Evolutionary conservation across 2,888 invertebrate genomes (phyloP).

Genomic region (Prenolepis imparis): DNA sequence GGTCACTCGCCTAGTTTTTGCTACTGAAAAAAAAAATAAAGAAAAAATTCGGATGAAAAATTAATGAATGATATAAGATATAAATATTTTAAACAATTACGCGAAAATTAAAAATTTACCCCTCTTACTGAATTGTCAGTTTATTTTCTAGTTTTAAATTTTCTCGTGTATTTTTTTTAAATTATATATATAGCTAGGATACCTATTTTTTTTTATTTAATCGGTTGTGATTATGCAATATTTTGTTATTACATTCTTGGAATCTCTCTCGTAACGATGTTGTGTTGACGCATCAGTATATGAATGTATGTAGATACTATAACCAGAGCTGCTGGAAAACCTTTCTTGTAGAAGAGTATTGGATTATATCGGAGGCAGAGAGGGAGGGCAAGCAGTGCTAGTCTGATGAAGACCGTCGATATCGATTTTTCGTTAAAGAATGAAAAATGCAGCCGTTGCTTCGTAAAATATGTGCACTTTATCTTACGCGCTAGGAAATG

Average conservation of each 20-base stretch:
- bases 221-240: background rate
- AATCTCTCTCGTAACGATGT: background rate
- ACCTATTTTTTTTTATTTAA: background rate
- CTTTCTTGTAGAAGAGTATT: slow-evolving; percentile 23
- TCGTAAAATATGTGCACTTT: slow-evolving; percentile 51
- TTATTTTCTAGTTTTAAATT: background rate
- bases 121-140: background rate
- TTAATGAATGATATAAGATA: background rate
- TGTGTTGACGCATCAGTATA: background rate
- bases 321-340: slow-evolving; percentile 28
- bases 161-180: background rate
- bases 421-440: slow-evolving; percentile 50
- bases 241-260: background rate
- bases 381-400: background rate
- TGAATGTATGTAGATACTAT: slow-evolving; percentile 16
- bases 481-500: slow-evolving; percentile 41
- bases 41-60: background rate
- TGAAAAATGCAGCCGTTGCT: slow-evolving; percentile 46
- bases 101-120: background rate
- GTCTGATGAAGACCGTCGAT: slow-evolving; percentile 48
- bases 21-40: background rate
- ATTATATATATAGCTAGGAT: background rate
- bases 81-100: background rate
- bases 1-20: slow-evolving; percentile 28
- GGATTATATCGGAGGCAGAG: slow-evolving; percentile 22